Evolutionary conservation across 2,113 vertebrate species (phyloP).

Genomic region (Centropus unirufus): DNA sequence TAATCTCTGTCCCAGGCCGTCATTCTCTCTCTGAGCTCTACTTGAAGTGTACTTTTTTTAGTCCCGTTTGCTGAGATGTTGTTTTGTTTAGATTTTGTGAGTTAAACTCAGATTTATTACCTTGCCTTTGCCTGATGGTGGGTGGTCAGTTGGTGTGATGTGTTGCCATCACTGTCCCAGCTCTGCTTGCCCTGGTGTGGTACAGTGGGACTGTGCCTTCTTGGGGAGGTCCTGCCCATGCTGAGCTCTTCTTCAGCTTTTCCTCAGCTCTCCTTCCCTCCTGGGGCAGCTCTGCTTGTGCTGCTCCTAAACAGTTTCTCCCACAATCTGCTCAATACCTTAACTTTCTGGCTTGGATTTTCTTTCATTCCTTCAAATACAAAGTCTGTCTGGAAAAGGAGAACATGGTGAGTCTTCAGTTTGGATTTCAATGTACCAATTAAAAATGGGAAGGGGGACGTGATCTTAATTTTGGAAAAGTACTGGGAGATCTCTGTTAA

Average conservation of each 20-base stretch:
- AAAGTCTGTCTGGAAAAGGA: neutral
- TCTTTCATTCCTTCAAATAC: neutral
- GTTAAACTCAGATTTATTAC: neutral
- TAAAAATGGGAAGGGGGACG: neutral
- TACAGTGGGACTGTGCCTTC: neutral
- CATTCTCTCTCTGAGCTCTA: neutral
- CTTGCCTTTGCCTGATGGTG: neutral
- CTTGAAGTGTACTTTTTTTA: neutral
- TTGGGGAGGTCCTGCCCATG: neutral
- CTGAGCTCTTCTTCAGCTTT: neutral
- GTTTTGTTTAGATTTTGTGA: neutral
- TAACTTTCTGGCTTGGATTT: neutral
- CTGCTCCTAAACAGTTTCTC: neutral
- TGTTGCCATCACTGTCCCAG: neutral
- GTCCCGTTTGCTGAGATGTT: neutral
- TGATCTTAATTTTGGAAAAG: neutral
- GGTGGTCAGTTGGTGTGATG: neutral
- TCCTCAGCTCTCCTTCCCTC: neutral
- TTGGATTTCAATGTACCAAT: neutral
- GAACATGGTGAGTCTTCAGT: neutral
- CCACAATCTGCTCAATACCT: neutral
- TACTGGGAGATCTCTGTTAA: neutral
- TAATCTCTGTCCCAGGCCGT: neutral
- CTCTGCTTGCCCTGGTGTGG: neutral
- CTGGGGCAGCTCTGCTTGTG: neutral